Percentiles rank a stretch among this genome's conserved stretches.
phyloP scores from a whole-genome alignment of 2,888 invertebrate species.

The Hirudinaria manillensis region DNA sequence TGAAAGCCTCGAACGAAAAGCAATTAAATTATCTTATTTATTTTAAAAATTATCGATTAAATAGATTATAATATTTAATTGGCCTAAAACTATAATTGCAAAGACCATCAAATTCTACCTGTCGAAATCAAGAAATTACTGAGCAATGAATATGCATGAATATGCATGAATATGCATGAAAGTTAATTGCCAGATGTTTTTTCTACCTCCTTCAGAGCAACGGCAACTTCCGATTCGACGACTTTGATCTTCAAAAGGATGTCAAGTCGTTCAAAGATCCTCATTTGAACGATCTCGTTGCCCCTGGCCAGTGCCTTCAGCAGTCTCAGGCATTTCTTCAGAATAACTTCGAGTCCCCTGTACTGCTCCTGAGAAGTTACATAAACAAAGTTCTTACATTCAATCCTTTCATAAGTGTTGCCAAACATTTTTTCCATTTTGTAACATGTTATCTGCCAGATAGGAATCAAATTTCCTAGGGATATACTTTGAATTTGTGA shows the following conservation, averaged over 20 bases:
- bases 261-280: constrained; percentile 51
- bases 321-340: constrained; percentile 49
- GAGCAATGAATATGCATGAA: not conserved
- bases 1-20: constrained; percentile 46
- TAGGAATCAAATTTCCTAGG: not conserved
- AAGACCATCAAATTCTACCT: no score
- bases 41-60: not conserved
- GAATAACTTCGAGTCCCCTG: constrained; percentile 49
- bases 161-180: no score
- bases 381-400: not conserved
- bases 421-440: not conserved
- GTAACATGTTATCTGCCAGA: not conserved
- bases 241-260: constrained; percentile 49
- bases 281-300: constrained; percentile 50
- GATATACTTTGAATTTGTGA: no score
- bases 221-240: constrained; percentile 50
- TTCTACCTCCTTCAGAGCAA: constrained; percentile 50
- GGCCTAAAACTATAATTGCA: no score
- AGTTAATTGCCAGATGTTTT: not conserved
- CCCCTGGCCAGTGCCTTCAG: constrained; percentile 49
- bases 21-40: not conserved
- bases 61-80: no score
- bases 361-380: constrained; percentile 46
- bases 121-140: no score
- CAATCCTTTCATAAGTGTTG: not conserved